Base-by-base conservation (phyloP, 2,113 vertebrate genomes). In the Gavialis gangeticus region DNA sequence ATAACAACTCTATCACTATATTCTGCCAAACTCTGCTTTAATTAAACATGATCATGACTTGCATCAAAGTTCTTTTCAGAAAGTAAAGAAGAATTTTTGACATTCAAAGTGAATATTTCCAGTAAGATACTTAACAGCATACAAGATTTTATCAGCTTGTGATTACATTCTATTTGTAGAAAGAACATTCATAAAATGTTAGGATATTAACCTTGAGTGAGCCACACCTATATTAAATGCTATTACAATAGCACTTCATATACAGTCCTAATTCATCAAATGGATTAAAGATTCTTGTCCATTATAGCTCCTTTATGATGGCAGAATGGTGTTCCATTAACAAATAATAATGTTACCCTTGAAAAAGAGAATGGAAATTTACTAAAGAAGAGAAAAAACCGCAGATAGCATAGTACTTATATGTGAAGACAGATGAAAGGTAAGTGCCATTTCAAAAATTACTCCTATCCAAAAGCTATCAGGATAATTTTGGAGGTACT, bases 181-280 rank as follows among this genome's bases (percentile, higher is more conserved):
- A 30, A 79, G 22, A 24, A 1, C 1, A 3, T 8, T 11, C 5
- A 1, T 2, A n/a, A 89, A 4, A 73, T 3, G 54, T 2, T 46
- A 46, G 46, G 46, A 46, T 71, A 21, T 37, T 71, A 71, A 2
- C 21, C 34, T 46, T 71, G 67, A 13, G 34, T 37, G 21, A 71
- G 21, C 21, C 34, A 71, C 21, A 71, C 37, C 19, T 24, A 24
- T 46, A 71, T 11, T 46, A 24, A 5, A 71, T 19, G 37, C 21
- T 69, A 34, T 69, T 30, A 34, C 69, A 71, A 71, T 34, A 71
- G 21, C 21, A 71, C 21, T 55, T 60, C 62, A 34, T 34, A n/a
- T 5, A 16, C 4, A 10, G 75, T 7, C 60, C n/a, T 37, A 73
- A 8, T 10, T 64, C 24, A 78, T 91, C 28, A 60, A 12, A 71